A percentile compares a stretch with the other conserved stretches of the same genome.
phyloP scores from a whole-genome alignment of 2,797 vertebrate species.

The Scleropages formosus region DNA sequence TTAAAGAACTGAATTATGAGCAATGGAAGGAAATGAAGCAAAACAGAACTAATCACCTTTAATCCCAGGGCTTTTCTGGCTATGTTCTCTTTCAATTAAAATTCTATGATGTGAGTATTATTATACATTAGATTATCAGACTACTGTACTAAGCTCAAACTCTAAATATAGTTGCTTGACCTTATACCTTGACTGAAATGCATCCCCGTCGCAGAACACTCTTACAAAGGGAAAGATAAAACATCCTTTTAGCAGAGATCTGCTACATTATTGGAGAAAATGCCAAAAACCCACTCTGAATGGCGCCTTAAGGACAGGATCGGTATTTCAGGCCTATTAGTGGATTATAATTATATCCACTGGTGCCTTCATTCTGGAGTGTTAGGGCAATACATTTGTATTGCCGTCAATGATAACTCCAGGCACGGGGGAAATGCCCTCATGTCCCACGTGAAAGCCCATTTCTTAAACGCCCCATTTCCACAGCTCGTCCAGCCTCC shows the following conservation, averaged over 20 bases:
- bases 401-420: conserved; percentile 58
- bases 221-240: not conserved
- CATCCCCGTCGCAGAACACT: not conserved
- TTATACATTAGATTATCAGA: not conserved
- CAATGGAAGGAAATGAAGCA: not conserved
- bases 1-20: not conserved
- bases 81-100: not conserved
- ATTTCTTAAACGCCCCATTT: conserved; percentile 51
- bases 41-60: not conserved
- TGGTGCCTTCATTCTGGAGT: conserved; percentile 59
- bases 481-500: conserved; percentile 43
- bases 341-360: conserved; percentile 59
- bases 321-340: conserved; percentile 52
- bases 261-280: not conserved
- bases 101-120: not conserved
- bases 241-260: not conserved
- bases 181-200: not conserved
- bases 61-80: not conserved
- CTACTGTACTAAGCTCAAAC: not conserved
- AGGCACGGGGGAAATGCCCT: conserved; percentile 42
- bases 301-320: not conserved
- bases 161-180: not conserved
- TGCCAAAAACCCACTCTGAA: conserved; percentile 1
- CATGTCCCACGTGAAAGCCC: conserved; percentile 37
- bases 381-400: conserved; percentile 61